Base-by-base conservation (phyloP, 2,797 vertebrate genomes). In the Menidia menidia region DNA sequence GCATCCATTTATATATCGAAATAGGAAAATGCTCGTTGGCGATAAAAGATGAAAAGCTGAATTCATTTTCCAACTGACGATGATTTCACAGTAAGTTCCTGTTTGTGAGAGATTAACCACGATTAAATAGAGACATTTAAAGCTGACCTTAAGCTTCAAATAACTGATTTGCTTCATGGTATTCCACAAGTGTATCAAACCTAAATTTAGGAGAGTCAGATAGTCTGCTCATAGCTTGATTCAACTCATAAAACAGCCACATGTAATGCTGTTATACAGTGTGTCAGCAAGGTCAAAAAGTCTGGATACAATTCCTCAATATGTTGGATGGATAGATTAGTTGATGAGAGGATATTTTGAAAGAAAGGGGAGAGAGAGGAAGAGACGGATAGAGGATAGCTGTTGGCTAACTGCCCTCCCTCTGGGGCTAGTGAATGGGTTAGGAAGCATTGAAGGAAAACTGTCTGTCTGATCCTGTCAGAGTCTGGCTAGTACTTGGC, bases 341-440 rank as follows among this genome's bases (percentile, higher is more conserved):
- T 91, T 84, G 79, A 88, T 90, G 81, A 88, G 84, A 75, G 81
- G 87, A 82, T 90, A 87, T 61, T 71, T 87, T 54, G 50, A 75
- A 78, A 80, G 80, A 86, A 81, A 75, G 53, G 64, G 47, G 83
- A 89, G 81, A 81, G 52, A 78, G 90, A 82, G 75, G 84, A 82
- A 71, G 87, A 92, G 88, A 88, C 78, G 64, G 84, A 81, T 1
- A 66, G 80, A 86, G 82, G 70, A 86, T 54, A 48, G 73, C 71
- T 2, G 53, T 57, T 91, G 90, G 87, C 87, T 43, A 67, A 42
- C 86, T 85, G 87, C 83, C 88, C 86, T 83, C 69, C 78, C 89
- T 83, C 8, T 55, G 52, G 89, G 86, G 80, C 74, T 66, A 68
- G 58, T 67, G 78, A 82, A 60, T 39, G 75, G 76, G 73, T 68